Conservation (phyloP, 2,888 invertebrate genomes). For the Eupithecia pulchellata region DNA sequence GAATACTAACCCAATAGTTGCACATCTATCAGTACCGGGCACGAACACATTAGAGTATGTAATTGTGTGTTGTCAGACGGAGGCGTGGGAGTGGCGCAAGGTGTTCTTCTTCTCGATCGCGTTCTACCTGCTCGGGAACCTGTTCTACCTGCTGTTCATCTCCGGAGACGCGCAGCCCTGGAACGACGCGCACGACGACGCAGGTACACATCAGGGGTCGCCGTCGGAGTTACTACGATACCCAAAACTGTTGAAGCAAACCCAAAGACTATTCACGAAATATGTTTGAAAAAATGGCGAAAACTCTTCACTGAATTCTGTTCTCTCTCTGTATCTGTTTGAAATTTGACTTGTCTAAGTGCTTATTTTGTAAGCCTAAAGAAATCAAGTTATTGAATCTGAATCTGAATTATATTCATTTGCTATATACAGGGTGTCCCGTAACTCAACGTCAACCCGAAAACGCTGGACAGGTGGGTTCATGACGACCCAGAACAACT, state of each 20-base stretch:
- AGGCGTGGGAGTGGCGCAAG: conserved; percentile 84
- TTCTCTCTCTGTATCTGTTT: no score
- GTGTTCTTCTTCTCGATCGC: conserved; percentile 87
- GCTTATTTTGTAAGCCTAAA: no score
- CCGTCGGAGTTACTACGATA: no score
- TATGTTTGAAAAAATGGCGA: neutral
- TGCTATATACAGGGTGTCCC: no score
- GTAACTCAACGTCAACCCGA: no score
- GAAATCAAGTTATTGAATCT: no score
- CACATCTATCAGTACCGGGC: neutral
- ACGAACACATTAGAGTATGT: neutral
- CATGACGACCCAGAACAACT: no score
- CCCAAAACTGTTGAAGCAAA: neutral
- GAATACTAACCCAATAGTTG: neutral
- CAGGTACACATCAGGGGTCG: neutral
- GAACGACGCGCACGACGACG: conserved; percentile 73
- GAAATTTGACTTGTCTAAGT: no score
- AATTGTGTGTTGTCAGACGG: conserved; percentile 69
- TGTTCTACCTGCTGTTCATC: conserved; percentile 86
- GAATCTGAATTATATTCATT: no score
- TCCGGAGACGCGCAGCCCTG: conserved; percentile 87
- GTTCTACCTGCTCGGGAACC: conserved; percentile 85
- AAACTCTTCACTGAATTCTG: no score
- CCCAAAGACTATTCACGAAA: no score
- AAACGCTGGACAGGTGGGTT: no score